A percentile compares a stretch with the other conserved stretches of the same genome.
Conservation (phyloP, 30 jellyfish, hydroid and myxozoan species). For the Hydractinia symbiolongicarpus region DNA sequence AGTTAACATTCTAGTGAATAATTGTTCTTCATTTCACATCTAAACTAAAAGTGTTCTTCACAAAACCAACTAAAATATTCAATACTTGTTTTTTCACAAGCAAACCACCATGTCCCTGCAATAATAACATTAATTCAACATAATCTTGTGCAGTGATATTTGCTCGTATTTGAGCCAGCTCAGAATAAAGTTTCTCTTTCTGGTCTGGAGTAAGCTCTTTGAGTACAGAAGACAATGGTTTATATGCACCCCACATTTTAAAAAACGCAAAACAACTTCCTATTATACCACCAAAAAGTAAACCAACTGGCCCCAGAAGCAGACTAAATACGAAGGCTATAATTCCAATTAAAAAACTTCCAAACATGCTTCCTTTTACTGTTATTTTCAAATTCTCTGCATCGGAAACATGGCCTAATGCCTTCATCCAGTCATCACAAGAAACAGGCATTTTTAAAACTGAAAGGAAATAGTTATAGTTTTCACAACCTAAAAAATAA, state of each 20-base stretch:
- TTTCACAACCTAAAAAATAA: too few species aligned
- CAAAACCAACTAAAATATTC: background rate
- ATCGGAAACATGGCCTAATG: constrained; percentile 37
- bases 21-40: background rate
- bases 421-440: constrained; percentile 25
- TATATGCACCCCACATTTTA: constrained; percentile 17
- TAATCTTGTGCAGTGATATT: constrained; percentile 31
- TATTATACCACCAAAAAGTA: constrained; percentile 31
- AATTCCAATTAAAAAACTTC: constrained; percentile 20
- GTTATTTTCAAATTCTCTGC: constrained; percentile 37
- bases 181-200: constrained; percentile 16
- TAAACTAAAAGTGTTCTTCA: too few species aligned
- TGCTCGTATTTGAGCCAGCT: constrained; percentile 17
- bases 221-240: constrained; percentile 24
- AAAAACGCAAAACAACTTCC: constrained; percentile 28
- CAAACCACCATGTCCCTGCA: constrained; percentile 41
- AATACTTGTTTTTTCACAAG: constrained; percentile 23
- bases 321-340: constrained; percentile 23
- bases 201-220: constrained; percentile 23
- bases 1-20: background rate
- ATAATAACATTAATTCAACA: constrained; percentile 24
- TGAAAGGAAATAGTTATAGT: background rate
- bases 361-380: constrained; percentile 33
- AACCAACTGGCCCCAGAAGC: constrained; percentile 38
- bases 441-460: constrained; percentile 25